Base-by-base conservation (phyloP, 2,888 invertebrate species). In the Drosophila austrosaltans region DNA sequence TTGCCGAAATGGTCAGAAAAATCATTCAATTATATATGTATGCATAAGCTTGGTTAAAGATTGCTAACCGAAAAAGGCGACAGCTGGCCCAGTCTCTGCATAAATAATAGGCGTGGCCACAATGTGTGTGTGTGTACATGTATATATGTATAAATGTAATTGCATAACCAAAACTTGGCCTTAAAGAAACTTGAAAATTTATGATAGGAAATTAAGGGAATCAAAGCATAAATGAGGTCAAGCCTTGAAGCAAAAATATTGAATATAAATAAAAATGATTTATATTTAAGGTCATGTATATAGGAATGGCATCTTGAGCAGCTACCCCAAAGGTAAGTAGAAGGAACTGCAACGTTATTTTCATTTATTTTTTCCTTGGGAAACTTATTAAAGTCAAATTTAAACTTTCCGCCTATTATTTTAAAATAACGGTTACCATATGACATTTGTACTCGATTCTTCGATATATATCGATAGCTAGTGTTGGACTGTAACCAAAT, bases 11-110 rank as follows among this genome's bases (percentile, higher is more conserved):
- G 81, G 68, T 67, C 81, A 66, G 81, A 66, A 84, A 85, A 86
- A 85, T 88, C 89, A 87, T 88, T 88, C 84, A 85, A 88, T 88
- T 85, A 86, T 77, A 36, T 36, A 36, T 36, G 36, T 36, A 86
- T 77, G 56, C 7, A 48, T 48, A 48, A 48, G 48, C 48, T 62
- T 25, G 73, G 77, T 77, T 68, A 63, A 66, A 25, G 48, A 48
- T 48, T 48, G 48, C 48, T 16, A 25, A 77, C 74, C 69, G 53
- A 36, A 36, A 57, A 60, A 70, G 66, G 60, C 62, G 68, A 63
- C 79, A 72, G 85, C 73, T 79, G 48, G 7, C 16, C 3, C 22
- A 48, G 79, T 65, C 66, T 30, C 66, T 79, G 78, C 78, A 72
- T 63, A 66, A 73, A 73, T 60, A 71, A 61, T 60, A 84, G 82